Base-by-base conservation (phyloP, 2,113 vertebrate genomes). In the Platichthys stellatus region DNA sequence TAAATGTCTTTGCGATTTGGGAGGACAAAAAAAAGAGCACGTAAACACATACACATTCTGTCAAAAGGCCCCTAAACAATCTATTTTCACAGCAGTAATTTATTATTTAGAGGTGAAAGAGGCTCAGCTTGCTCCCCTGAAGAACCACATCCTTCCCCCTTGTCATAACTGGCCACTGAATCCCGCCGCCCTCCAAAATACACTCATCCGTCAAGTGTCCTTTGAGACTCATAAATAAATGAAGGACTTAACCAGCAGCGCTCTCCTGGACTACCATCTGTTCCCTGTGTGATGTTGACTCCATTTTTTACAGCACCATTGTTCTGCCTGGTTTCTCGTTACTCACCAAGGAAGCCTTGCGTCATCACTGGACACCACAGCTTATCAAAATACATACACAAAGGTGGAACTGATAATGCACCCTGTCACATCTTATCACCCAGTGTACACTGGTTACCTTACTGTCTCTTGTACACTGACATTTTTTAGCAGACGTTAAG, bases 141-240 rank as follows among this genome's bases (percentile, higher is more conserved):
- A 78, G 58, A 79, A 23, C 14, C 74, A 63, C 60, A 73, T 61
- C 18, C 40, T 28, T 49, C 47, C 47, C 51, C 2, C 51, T 5
- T 53, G 51, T 58, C 20, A 69, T 53, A 77, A 21, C 47, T 53
- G 10, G 40, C 59, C 2, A 2, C 20, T 45, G 56, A 60, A 57
- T 23, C 64, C 69, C 62, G 5, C 49, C 61, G 49, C 62, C 53
- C 38, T 53, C 59, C 15, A 57, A 59, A 23, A 73, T 3, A 80
- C 43, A 51, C 70, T 69, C 72, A 56, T 66, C 70, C 12, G 21
- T 76, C 18, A 35, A 84, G 68, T 71, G 79, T 81, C 68, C 61
- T 69, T 68, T 65, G 70, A 82, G 63, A 73, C 60, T 73, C 51
- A 86, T 88, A 49, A 87, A 84, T 87, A 85, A 85, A 78, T 73